Conservation (phyloP, 1,140 invertebrate species). For the Bombus fervidus region DNA sequence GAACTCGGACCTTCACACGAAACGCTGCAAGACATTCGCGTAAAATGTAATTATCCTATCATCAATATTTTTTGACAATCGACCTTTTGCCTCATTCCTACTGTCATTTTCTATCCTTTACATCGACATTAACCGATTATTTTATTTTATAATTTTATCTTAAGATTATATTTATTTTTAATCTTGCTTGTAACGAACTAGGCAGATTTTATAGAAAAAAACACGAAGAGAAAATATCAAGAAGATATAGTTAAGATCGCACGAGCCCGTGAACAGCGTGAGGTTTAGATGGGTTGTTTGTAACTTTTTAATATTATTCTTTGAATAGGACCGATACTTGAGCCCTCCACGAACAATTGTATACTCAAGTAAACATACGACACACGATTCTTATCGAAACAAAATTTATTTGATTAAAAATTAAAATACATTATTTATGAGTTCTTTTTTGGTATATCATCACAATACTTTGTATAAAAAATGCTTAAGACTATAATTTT, state of each 20-base stretch:
- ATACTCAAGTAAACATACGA: neutral
- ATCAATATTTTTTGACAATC: neutral
- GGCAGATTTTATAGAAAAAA: neutral
- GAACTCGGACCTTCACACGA: neutral
- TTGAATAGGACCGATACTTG: neutral
- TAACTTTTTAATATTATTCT: neutral
- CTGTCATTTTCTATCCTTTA: neutral
- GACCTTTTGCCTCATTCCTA: neutral
- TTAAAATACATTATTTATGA: conserved; percentile 71
- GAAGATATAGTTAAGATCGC: neutral
- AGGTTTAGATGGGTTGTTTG: neutral
- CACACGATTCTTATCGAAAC: conserved; percentile 50
- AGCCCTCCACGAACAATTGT: conserved; percentile 4
- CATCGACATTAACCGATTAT: neutral
- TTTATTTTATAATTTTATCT: neutral
- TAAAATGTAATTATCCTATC: neutral
- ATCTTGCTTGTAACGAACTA: neutral
- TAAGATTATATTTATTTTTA: neutral
- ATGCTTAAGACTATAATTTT: conserved; percentile 64
- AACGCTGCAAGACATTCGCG: neutral
- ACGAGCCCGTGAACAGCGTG: neutral
- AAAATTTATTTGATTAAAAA: conserved; percentile 73
- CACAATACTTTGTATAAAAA: conserved; percentile 70
- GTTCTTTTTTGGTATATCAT: conserved; percentile 61
- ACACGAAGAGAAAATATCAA: neutral